phyloP scores from a whole-genome alignment of 2,797 vertebrate species.

The Poeciliopsis turneri region DNA sequence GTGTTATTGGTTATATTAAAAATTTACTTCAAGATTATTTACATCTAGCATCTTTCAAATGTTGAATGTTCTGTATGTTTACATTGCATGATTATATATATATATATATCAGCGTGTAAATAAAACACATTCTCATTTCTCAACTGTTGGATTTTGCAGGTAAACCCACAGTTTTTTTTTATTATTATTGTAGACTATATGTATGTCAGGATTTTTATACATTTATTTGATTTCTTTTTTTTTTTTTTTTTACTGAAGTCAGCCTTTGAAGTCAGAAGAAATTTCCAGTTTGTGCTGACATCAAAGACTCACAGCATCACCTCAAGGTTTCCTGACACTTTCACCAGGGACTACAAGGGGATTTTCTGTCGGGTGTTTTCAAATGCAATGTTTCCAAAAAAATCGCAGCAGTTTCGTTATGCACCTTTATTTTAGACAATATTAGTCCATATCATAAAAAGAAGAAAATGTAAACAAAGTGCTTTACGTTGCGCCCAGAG shows the following conservation, averaged over 20 bases:
- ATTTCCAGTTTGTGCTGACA: conserved; percentile 16
- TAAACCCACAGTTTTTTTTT: background rate
- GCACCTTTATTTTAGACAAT: background rate
- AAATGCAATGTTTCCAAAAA: background rate
- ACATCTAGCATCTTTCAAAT: background rate
- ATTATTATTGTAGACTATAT: conserved; percentile 1
- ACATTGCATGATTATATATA: background rate
- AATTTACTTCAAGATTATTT: background rate
- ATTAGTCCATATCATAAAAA: background rate
- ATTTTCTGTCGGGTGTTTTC: background rate
- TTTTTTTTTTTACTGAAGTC: background rate
- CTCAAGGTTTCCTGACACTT: conserved; percentile 20
- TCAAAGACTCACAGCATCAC: conserved; percentile 24
- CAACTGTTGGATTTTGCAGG: conserved; percentile 1
- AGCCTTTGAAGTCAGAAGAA: conserved; percentile 28
- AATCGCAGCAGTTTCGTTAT: background rate
- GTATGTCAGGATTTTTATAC: background rate
- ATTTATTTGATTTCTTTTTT: too few relatives aligned
- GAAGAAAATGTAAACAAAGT: background rate
- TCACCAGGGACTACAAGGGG: background rate
- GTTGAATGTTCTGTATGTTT: background rate
- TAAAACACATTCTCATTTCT: background rate
- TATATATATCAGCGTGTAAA: background rate
- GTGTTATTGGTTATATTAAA: background rate
- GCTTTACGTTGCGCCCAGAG: background rate